phyloP scores from a whole-genome alignment of 2,113 vertebrate genomes.

The Callaeas wilsoni region DNA sequence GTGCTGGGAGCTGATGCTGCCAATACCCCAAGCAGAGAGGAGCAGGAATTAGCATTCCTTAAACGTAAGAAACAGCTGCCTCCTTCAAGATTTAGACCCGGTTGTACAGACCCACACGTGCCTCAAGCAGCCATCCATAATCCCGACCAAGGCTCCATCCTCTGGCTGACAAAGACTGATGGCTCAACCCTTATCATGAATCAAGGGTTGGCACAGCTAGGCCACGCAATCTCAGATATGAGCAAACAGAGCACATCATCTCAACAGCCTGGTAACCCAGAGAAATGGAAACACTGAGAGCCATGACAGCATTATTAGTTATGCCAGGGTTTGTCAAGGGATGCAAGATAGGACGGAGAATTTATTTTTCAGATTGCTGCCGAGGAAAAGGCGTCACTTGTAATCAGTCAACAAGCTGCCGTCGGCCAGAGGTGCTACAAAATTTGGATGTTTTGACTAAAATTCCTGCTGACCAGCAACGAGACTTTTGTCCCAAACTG shows the following conservation, averaged over 20 bases:
- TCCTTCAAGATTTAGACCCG: background rate
- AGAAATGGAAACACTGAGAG: background rate
- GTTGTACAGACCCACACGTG: background rate
- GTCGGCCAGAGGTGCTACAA: background rate
- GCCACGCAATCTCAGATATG: background rate
- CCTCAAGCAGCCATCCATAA: background rate
- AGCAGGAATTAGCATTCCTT: background rate
- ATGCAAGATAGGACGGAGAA: background rate
- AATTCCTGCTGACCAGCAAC: background rate
- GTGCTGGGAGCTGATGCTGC: background rate
- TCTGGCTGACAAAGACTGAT: background rate
- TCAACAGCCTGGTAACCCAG: background rate
- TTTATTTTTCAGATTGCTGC: background rate
- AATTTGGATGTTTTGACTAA: background rate
- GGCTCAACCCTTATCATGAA: background rate
- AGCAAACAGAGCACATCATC: background rate
- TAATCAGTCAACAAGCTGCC: background rate
- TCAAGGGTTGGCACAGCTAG: background rate
- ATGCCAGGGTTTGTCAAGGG: background rate
- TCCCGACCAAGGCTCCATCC: background rate
- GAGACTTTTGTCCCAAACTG: background rate
- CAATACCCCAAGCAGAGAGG: background rate
- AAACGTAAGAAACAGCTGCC: background rate
- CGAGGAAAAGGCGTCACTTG: background rate
- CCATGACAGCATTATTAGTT: constrained; percentile 22